These are phyloP conservation scores for Hyla sarda DNA, from an alignment of 2,113 vertebrate genomes.

Conservation along the genomic window DNA sequence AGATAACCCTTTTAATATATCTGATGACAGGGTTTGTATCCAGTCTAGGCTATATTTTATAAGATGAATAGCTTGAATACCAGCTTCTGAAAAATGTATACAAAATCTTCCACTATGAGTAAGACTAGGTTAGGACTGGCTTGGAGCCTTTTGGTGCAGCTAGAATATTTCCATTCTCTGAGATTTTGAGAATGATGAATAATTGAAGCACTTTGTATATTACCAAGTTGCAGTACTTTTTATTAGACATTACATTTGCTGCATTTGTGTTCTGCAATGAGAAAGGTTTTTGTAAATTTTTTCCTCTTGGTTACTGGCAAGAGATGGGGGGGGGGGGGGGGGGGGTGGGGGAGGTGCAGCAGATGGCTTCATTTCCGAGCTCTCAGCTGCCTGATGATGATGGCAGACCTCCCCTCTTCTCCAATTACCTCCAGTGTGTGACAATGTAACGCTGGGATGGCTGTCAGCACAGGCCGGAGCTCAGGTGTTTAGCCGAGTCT, in stretches of 20 bases:
- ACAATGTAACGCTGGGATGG: conserved; percentile 20
- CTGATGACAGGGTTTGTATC: too few species aligned
- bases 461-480: not conserved
- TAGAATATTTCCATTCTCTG: not conserved
- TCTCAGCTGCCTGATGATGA: conserved; percentile 30
- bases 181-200: not conserved
- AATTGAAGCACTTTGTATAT: not conserved
- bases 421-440: conserved; percentile 39
- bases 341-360: too few species aligned
- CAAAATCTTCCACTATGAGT: too few species aligned
- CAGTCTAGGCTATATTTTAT: too few species aligned
- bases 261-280: not conserved
- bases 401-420: not conserved
- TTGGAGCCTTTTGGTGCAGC: not conserved
- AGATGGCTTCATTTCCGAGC: conserved; percentile 35
- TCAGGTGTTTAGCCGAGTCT: conserved; percentile 15
- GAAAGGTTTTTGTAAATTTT: not conserved
- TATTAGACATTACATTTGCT: not conserved
- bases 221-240: not conserved
- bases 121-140: not conserved
- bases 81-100: too few species aligned
- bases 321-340: too few species aligned
- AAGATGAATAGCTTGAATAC: too few species aligned
- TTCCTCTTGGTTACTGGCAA: not conserved
- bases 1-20: too few species aligned